These are phyloP conservation scores for Sipha maydis DNA, from an alignment of 2,888 invertebrate species.

Conservation along the genomic window DNA sequence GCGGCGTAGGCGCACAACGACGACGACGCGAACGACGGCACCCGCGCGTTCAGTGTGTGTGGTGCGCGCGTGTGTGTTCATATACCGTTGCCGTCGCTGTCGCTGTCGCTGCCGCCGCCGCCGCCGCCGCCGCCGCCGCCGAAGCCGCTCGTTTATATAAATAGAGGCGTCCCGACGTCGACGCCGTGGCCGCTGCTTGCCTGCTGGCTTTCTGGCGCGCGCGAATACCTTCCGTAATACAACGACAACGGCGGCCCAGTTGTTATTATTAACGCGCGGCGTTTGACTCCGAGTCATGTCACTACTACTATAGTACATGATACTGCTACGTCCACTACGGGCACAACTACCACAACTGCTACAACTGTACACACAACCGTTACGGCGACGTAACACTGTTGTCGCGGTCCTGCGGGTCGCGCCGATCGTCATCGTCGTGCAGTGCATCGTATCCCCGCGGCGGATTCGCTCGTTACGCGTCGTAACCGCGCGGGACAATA, in stretches of 20 bases:
- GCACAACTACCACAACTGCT: too few species aligned
- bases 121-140: background rate
- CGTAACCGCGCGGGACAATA: background rate
- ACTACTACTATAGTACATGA: background rate
- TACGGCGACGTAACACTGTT: background rate
- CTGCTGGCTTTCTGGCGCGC: slow-evolving; percentile 50
- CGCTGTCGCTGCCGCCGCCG: background rate
- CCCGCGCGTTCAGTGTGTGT: background rate
- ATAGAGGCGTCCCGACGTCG: slow-evolving; percentile 53
- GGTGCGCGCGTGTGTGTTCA: slow-evolving; percentile 32
- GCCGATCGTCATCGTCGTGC: background rate
- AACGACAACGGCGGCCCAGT: slow-evolving; percentile 50
- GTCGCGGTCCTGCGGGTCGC: background rate
- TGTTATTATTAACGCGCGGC: slow-evolving; percentile 56
- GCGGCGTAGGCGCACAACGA: slow-evolving; percentile 44
- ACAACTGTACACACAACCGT: too few species aligned
- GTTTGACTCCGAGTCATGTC: background rate
- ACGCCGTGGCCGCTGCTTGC: background rate
- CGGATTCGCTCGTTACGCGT: background rate
- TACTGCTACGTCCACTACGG: background rate
- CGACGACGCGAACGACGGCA: background rate
- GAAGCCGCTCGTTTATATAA: slow-evolving; percentile 56
- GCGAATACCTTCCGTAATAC: slow-evolving; percentile 34
- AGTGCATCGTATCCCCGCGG: background rate
- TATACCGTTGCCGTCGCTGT: slow-evolving; percentile 6